Base-by-base conservation (phyloP, 2,888 invertebrate species). In the Dendrolimus houi region DNA sequence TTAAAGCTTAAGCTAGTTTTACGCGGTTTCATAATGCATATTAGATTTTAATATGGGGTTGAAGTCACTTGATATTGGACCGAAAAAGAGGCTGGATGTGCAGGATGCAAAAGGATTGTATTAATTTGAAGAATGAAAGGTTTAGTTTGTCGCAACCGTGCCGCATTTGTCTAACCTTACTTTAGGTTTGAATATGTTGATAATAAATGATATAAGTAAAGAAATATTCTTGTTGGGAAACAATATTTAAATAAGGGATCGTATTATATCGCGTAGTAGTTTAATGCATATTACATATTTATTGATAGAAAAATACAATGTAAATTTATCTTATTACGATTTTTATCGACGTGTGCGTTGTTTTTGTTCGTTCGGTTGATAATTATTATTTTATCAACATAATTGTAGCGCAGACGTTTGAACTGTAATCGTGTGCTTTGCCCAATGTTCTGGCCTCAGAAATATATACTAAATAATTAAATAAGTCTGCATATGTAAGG, bases 381-480 rank as follows among this genome's bases (percentile, higher is more conserved):
- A 72, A 65, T 67, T 0, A 63, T 52, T 58, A 64, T 63, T 74
- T 75, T 70, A 81, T 77, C 81, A 74, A 74, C 70, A 62, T 78
- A 71, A 74, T 59, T 64, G 74, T 79, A 74, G 69, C 69, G 74
- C 69, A 66, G 70, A 64, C 74, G 71, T 66, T 67, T 67, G 66
- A 67, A 67, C 63, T 64, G 60, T 78, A 77, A 74, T 74, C 70
- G 68, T 67, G 64, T 72, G 79, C 82, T 81, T 83, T 74, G 75
- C 75, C 73, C 70, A 70, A 77, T 74, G 77, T 68, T 78, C 69
- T 75, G 77, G 81, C 82, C 81, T 82, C 64, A 66, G 66, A 72
- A 64, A 64, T 60, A 65, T 71, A 68, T 72, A 68, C 63, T 69
- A 63, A 68, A 64, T 69, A 63, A 68, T 72, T 67, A 64, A 73